Evolutionary conservation across 2,888 invertebrate genomes (phyloP), one percentile per base, ranked within the genome.

Genomic region (Flexamia atlantica): DNA sequence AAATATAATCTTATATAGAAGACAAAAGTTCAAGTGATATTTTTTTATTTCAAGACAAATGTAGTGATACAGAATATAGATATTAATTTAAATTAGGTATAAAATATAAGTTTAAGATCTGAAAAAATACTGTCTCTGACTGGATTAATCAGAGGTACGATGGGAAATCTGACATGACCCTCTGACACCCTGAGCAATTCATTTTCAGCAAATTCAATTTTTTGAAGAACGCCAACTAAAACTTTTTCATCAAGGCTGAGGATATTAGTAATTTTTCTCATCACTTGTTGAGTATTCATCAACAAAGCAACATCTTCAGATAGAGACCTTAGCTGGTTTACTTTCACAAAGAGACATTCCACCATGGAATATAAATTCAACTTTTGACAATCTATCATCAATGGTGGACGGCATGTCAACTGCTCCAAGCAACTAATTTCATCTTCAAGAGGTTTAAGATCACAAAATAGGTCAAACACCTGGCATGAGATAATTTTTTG

Each of bases 121-220:
- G 20, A 60, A 25, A 25, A 23, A 5, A 60, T 1, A 25, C 60
- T 60, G 3, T 25, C 60, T n/a, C n/a, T n/a, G n/a, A n/a, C n/a
- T n/a, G n/a, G 36, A 7, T 7, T 9, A 36, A 9, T 36, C 36
- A 4, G 17, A 12, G 60, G 64, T 2, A 28, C 28, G 14, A 5
- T 4, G 14, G 64, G 64, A 28, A 64, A 64, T 14, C 7, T 28
- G 9, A 0, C 14, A 64, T 64, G 64, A 28, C 14, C 28, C 4
- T 17, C 64, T 14, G 17, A 64, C 28, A 64, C 14, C 14, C 17
- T 25, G 7, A 64, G 30, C 14, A 28, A 10, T 64, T 64, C 64
- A 64, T 17, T 28, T 64, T 64, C 64, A 12, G 30, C 25, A 64
- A 64, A 64, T 64, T 72, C 72, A 36, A 72, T 72, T 72, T 72